Conservation (phyloP, 2,113 vertebrate genomes). For the Reinhardtius hippoglossoides region DNA sequence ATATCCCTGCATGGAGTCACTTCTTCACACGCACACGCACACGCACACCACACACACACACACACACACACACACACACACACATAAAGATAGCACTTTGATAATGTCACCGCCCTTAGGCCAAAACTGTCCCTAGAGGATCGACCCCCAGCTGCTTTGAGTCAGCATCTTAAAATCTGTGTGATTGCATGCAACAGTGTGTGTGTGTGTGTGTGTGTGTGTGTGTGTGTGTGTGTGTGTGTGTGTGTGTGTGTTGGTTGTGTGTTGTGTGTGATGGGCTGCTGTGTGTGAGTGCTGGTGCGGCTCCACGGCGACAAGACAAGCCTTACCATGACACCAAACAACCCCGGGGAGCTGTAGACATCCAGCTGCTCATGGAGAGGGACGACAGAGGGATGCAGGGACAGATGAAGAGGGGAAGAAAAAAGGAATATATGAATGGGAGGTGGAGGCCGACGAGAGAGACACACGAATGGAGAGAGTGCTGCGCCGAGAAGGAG, state of each 20-base stretch:
- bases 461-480: slow-evolving; percentile 26
- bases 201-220: slow-evolving; percentile 14
- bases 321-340: slow-evolving; percentile 59
- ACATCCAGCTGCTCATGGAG: slow-evolving; percentile 40
- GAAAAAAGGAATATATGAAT: background rate
- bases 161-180: slow-evolving; percentile 43
- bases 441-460: slow-evolving; percentile 21
- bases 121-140: slow-evolving; percentile 50
- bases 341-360: slow-evolving; percentile 50
- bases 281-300: slow-evolving; percentile 14
- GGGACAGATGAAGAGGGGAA: slow-evolving; percentile 23
- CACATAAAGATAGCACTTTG: slow-evolving; percentile 45
- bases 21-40: background rate
- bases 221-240: background rate
- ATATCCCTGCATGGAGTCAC: slow-evolving; percentile 6
- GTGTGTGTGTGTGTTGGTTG: slow-evolving; percentile 11
- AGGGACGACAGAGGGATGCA: slow-evolving; percentile 37
- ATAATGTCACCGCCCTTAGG: slow-evolving; percentile 60
- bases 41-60: slow-evolving; percentile 21
- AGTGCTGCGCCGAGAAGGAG: slow-evolving; percentile 11
- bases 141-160: slow-evolving; percentile 26
- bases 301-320: slow-evolving; percentile 56
- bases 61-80: slow-evolving; percentile 5
- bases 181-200: background rate
- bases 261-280: background rate